Evolutionary conservation across 2,113 vertebrate species (phyloP), one percentile per base, ranked within the genome.

Genomic region (Willisornis vidua): DNA sequence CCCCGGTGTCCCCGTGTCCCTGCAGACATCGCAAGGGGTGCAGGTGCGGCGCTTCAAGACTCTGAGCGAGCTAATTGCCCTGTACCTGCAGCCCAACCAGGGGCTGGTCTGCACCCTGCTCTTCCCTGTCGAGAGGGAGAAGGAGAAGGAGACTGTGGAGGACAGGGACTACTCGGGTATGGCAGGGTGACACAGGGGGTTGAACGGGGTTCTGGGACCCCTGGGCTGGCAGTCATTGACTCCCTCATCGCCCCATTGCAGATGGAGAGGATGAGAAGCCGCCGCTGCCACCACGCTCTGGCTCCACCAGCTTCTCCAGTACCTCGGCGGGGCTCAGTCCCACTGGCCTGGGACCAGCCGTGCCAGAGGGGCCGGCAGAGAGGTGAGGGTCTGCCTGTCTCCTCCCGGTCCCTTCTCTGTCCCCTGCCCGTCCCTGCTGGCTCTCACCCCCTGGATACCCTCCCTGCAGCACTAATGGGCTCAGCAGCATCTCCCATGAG

Each of bases 261-360:
- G 99, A 99, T 97, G 99, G 99, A 41, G 99, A 99, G 93, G 99
- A 99, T 46, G 99, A 99, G 91, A 99, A 99, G 90, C 99, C 99
- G 0, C 99, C 99, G 0, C 90, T 99, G 29, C 99, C 99, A 2
- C 99, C 99, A 3, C 99, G 99, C 24, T 99, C 98, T 0, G 98
- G 98, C 63, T 99, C 99, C 57, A 98, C 98, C 96, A 98, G 98
- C 81, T 97, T 98, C 78, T 98, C 98, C 45, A 91, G 96, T 73
- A 46, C 79, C 45, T n/a, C 71, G 0, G 20, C 7, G 7, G 94
- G 96, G 31, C 79, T 97, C 45, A 89, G 95, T 89, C 90, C 94
- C 28, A 61, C 94, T 3, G 43, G 94, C 59, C 74, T 92, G 39
- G 81, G 76, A 18, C 59, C 94, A 7, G 20, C 80, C 4, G 54